A percentile compares a stretch with the other conserved stretches of the same genome.
Evolutionary conservation across 1,140 invertebrate species (phyloP).

Genomic region (Drosophila nannoptera): DNA sequence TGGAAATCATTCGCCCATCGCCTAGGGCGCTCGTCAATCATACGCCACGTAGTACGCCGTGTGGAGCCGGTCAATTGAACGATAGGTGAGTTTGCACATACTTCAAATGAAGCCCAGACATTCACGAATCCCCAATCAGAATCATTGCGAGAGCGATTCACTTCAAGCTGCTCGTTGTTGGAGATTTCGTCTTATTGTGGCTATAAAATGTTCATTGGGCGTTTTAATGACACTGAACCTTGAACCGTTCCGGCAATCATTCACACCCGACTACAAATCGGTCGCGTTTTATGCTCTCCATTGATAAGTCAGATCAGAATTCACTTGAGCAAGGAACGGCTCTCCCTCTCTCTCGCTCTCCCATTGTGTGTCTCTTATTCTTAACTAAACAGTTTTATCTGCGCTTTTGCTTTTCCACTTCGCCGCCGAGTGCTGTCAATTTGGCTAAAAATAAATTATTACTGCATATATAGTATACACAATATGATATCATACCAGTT

Average conservation of each 20-base stretch:
- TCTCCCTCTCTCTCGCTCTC: slow-evolving; percentile 3
- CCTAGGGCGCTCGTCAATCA: slow-evolving; percentile 56
- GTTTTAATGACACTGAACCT: slow-evolving; percentile 48
- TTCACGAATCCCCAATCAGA: neutral
- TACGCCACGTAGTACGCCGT: slow-evolving; percentile 57
- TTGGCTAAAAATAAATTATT: slow-evolving; percentile 76
- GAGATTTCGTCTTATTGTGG: slow-evolving; percentile 3
- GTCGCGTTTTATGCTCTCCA: slow-evolving; percentile 7
- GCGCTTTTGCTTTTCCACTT: slow-evolving; percentile 29
- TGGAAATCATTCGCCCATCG: slow-evolving; percentile 44
- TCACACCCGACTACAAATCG: slow-evolving; percentile 47
- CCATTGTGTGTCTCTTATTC: neutral
- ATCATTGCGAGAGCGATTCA: slow-evolving; percentile 9
- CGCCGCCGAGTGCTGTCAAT: slow-evolving; percentile 59
- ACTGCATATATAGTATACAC: slow-evolving; percentile 59
- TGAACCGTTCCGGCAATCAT: slow-evolving; percentile 54
- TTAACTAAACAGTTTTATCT: slow-evolving; percentile 67
- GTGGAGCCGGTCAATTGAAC: slow-evolving; percentile 22
- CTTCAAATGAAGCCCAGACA: slow-evolving; percentile 9
- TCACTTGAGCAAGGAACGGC: slow-evolving; percentile 8
- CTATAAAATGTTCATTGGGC: slow-evolving; percentile 23
- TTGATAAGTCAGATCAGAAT: slow-evolving; percentile 51
- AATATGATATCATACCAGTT: slow-evolving; percentile 71
- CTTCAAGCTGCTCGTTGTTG: slow-evolving; percentile 1
- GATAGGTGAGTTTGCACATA: slow-evolving; percentile 53